A percentile compares a stretch with the other conserved stretches of the same genome.
phyloP scores from a whole-genome alignment of 2,888 invertebrate genomes.

The Diogma glabrata region DNA sequence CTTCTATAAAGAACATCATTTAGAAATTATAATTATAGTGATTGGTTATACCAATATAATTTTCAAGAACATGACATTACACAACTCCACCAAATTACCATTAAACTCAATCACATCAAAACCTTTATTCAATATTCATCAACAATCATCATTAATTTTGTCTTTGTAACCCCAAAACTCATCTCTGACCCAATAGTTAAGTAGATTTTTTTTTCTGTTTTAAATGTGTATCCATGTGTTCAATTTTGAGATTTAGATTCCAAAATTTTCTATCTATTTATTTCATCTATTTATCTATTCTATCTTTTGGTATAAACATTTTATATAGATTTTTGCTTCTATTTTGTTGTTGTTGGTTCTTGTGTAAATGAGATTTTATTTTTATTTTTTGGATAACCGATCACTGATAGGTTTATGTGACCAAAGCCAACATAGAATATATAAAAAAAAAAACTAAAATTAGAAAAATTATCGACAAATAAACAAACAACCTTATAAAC shows the following conservation, averaged over 20 bases:
- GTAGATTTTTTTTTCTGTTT: not conserved
- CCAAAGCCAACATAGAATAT: conserved; percentile 6
- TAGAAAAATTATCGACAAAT: conserved; percentile 6
- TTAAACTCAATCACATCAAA: no score
- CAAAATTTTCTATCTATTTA: conserved; percentile 7
- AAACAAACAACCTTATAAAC: conserved; percentile 8
- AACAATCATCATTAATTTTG: no score
- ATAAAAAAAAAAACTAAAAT: not conserved
- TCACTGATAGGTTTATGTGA: conserved; percentile 10
- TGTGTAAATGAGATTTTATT: conserved; percentile 7
- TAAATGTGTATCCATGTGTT: conserved; percentile 7
- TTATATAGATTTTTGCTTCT: conserved; percentile 4
- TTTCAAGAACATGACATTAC: no score
- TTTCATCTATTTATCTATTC: no score
- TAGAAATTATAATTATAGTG: no score
- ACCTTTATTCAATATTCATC: no score
- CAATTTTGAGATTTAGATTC: conserved; percentile 6
- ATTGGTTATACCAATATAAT: no score
- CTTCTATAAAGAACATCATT: no score
- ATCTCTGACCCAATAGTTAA: no score
- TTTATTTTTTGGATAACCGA: conserved; percentile 7
- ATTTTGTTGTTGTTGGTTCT: conserved; percentile 8
- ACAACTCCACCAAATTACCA: no score
- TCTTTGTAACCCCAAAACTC: no score
- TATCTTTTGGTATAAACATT: no score